Evolutionary conservation across 2,888 invertebrate genomes (phyloP), one percentile per base, ranked within the genome.

Genomic region (Morpho deidamia): DNA sequence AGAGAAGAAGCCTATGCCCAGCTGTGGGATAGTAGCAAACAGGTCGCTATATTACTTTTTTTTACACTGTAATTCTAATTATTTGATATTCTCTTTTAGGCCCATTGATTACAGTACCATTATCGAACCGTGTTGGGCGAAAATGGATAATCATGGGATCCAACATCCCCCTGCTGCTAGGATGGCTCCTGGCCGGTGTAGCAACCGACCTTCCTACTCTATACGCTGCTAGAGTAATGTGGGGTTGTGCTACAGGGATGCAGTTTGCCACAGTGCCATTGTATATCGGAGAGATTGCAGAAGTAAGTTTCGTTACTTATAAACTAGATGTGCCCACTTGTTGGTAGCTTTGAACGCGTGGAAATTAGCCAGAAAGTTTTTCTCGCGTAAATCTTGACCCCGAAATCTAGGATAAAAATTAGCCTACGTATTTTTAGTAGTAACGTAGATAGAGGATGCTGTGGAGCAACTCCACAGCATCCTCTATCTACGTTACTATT

Each of bases 221-320:
- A 58, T 93, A 91, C 81, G 91, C 78, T 10, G 93, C 93, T 34
- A 86, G 91, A 64, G 80, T 91, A 58, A 75, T 91, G 56, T 92
- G 91, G 76, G 95, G 95, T 0, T 86, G 93, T 42, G 93, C 93
- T 2, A 91, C 93, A 0, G 94, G 95, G 7, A 92, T 94, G 70
- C 90, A 92, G 50, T 94, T 94, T 76, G 94, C 94, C 0, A 93
- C 93, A 0, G 91, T 94, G 10, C 96, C 97, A 0, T 93, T 96
- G 83, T 97, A 97, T 74, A 92, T 96, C 35, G 95, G 96, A 0
- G 97, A 97, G 78, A 95, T 96, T 51, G 92, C 96, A 41, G 94
- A 95, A 68, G 92, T 92, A 73, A 74, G 64, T 37, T 5, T 7
- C 32, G 1, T 38, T 43, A 11, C 65, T 0, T 23, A 1, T 23